Evolutionary conservation across 2,888 invertebrate species (phyloP), one percentile per base, ranked within the genome.

Genomic region (Nomada fucata): DNA sequence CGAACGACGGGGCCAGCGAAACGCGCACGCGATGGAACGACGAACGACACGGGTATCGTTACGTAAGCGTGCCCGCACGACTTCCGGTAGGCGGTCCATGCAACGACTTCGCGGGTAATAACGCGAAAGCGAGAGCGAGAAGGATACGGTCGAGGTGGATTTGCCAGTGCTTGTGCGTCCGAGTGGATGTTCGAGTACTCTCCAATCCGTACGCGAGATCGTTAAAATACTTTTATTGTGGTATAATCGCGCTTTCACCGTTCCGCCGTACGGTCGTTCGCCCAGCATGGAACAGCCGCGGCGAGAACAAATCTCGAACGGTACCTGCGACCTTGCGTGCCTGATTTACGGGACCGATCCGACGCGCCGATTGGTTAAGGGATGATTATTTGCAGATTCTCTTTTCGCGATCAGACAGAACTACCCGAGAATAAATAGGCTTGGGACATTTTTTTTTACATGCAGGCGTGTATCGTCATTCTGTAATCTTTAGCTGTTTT

Each of bases 181-280:
- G 69, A 74, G 74, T 82, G 67, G 86, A 86, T 78, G 81, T 79
- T 76, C 82, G 60, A 79, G 79, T 80, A 71, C 79, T 79, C 75
- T 74, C 82, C 67, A 74, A 70, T 60, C 79, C 65, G 73, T 70
- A 67, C 76, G 74, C 70, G 72, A 81, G 88, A 88, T 89, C 88
- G 90, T 90, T 90, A 89, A 90, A 89, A 91, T 91, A 91, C 90
- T 91, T 91, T 92, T 90, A 91, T 91, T 90, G 88, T 88, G 81
- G 85, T 82, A 88, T 90, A 89, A 92, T 92, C 89, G 88, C 90
- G 90, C 92, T 93, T 92, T 93, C 92, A 92, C 92, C 88, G 77
- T 83, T 77, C 73, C 83, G 64, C 75, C 72, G 85, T 83, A 77
- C 87, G 90, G 89, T 90, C 89, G 88, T 90, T 89, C 88, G 89